Conservation (phyloP, 2,888 invertebrate species). For the Pilophorus perplexus region DNA sequence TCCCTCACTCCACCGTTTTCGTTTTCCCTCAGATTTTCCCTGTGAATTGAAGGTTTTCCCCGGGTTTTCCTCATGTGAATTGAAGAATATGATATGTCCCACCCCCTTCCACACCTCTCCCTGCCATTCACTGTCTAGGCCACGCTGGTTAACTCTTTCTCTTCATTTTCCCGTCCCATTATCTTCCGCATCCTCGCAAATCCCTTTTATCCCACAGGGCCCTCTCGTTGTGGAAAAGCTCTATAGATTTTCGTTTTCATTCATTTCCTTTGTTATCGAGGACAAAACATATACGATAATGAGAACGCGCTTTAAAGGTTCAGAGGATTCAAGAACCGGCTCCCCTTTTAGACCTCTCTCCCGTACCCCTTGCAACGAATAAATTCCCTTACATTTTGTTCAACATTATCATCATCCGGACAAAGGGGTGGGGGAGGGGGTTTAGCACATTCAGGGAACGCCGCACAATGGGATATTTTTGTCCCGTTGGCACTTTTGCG, state of each 20-base stretch:
- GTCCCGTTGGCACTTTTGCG: conserved; percentile 6
- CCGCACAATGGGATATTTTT: conserved; percentile 7
- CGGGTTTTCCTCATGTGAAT: no score
- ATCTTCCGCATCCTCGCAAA: conserved; percentile 30
- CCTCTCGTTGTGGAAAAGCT: no score
- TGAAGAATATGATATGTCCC: conserved; percentile 33
- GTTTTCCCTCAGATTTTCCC: no score
- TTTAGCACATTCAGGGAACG: conserved; percentile 8
- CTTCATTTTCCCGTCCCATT: conserved; percentile 33
- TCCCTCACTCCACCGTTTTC: conserved; percentile 1
- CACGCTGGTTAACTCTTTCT: conserved; percentile 34
- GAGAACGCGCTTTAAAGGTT: conserved; percentile 27
- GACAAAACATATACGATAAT: conserved; percentile 36
- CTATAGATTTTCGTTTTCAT: conserved; percentile 34
- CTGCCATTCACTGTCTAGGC: no score
- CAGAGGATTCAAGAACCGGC: conserved; percentile 17
- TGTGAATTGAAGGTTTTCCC: no score
- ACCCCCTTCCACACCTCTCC: no score
- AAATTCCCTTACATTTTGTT: conserved; percentile 18
- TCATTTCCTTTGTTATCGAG: conserved; percentile 36
- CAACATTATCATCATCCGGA: conserved; percentile 18
- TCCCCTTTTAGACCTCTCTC: no score
- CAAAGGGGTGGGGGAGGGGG: background rate
- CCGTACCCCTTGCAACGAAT: conserved; percentile 13
- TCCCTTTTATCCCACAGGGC: conserved; percentile 20